Evolutionary conservation across 2,888 invertebrate genomes (phyloP), one percentile per base, ranked within the genome.

Genomic region (Stenichneumon culpator): DNA sequence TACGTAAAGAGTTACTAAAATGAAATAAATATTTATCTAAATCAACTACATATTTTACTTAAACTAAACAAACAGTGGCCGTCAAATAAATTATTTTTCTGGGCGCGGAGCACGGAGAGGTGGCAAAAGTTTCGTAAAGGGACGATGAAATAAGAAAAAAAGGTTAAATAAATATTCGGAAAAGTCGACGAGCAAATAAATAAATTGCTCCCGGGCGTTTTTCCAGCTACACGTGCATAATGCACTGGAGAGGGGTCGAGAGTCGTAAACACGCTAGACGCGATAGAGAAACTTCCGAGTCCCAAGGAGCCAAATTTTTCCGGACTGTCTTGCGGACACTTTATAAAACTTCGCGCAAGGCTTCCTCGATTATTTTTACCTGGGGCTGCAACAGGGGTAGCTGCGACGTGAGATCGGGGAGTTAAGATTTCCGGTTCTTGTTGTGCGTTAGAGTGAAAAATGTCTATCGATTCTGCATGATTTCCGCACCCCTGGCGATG

Each of bases 361-460:
- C 60, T 25, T 50, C 52, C 16, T 44, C 11, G 22, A 67, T 57
- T 28, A 67, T 39, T 78, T 60, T 67, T 74, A 65, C 63, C 81
- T 78, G 52, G 32, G 63, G 52, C 57, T 3, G 14, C 28, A 50
- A 70, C 57, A 39, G 47, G 50, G 19, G 57, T 60, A 0, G 52
- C 3, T 63, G 28, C 16, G 16, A 16, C 63, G 63, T 32, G 68
- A 81, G 84, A 81, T 81, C 81, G 44, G 69, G 44, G 78, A 28
- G 63, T 73, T 63, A 47, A 77, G 77, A 78, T 78, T 81, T 84
- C 67, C 73, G 52, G 52, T 81, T 78, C 52, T 69, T 52, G 63
- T 73, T 19, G 36, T 69, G 60, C 52, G 73, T 63, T 60, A 14
- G 65, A 44, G 70, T 65, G 63, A 63, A 16, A 57, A 67, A 72